Base-by-base conservation (phyloP, 2,797 vertebrate species). In the Menidia menidia region DNA sequence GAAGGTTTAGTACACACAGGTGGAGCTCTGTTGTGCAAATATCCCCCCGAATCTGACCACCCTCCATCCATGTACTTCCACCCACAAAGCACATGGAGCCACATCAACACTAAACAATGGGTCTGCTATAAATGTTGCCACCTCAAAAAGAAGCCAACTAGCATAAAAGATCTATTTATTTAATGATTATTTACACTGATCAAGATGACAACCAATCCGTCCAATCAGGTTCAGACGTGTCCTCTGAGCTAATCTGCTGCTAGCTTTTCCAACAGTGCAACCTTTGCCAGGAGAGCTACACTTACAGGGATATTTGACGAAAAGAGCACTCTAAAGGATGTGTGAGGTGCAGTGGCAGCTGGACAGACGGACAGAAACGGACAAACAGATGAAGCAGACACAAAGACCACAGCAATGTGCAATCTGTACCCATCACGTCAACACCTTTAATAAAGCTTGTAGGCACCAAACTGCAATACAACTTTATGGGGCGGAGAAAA, bases 361-460 rank as follows among this genome's bases (percentile, higher is more conserved):
- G 95, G 94, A 95, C 88, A 80, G 89, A 93, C 95, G 15, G 87
- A 92, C 85, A 74, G 85, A 83, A 87, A 90, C 78, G 1, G 88
- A 91, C 87, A 88, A 91, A 92, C 90, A 81, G 95, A 97, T 96
- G 96, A 94, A 96, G 96, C 96, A 96, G 96, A 99, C 96, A 99
- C 96, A 98, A 96, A 95, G 97, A 96, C 95, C 95, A 98, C 95
- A 97, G 96, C 88, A 92, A 92, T 95, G 95, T 57, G 75, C 88
- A 90, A 92, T 93, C 88, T 89, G 89, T 92, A 90, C 92, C 96
- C 96, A 95, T 96, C 96, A 97, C 95, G 95, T 96, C 88, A 91
- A 90, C 95, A 96, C 93, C 93, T 99, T 99, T 99, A 98, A 99
- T 99, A 97, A 96, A 94, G 95, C 95, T 96, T 95, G 92, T 76